Evolutionary conservation across 2,113 vertebrate species (phyloP), one percentile per base, ranked within the genome.

Genomic region (Cavia aperea): DNA sequence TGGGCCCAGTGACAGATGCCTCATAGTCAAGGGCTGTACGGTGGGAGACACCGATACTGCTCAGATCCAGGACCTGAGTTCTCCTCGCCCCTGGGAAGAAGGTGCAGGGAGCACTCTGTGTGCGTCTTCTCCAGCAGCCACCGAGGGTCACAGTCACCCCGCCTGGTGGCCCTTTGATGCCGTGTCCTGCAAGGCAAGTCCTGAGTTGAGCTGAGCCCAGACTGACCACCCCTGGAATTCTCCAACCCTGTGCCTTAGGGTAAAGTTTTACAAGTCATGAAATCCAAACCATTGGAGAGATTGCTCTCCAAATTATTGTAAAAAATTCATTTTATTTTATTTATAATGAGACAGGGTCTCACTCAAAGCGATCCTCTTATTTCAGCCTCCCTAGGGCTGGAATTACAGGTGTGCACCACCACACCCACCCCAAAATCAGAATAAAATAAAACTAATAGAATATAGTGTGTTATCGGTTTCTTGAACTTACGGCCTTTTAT

Each of bases 21-120:
- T 16, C 8, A 18, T 4, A 5, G 46, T 26, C 36, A 88, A 39
- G 62, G 51, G 31, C 21, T 1, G 39, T 36, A 33, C n/a, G 4
- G 0, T 0, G 24, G 29, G 29, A 68, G 73, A 31, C 12, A 75
- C n/a, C 79, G 46, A 6, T 29, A 24, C 1, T 13, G 11, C 9
- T 31, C 18, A 43, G 66, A 62, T n/a, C 23, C 2, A 7, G 73
- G 9, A 62, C 10, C 19, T 36, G 62, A 5, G 5, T n/a, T 73
- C 77, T 66, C 62, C 66, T 60, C 66, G 24, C 21, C 51, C 56
- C 18, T 2, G 31, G 46, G 46, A 65, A 0, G 16, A 21, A 81
- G 56, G 7, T 8, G 6, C 7, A 4, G 11, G 24, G 36, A 26
- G 43, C 7, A 5, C 2, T 1, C n/a, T 18, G 1, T 7, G 68